Conservation (phyloP, 1,140 invertebrate species). For the Pteromalus puparum region DNA sequence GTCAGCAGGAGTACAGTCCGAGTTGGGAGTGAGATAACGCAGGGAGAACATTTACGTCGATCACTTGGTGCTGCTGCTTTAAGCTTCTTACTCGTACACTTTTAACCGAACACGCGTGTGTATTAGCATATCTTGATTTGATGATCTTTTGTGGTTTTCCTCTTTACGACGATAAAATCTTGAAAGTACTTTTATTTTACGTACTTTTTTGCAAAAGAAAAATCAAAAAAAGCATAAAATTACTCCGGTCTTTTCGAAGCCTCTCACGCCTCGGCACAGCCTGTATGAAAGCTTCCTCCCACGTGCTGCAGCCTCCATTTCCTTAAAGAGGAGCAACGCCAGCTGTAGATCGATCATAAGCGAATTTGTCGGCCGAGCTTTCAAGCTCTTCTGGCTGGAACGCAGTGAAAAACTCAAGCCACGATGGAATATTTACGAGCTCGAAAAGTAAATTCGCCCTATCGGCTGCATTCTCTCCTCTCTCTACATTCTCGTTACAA, state of each 20-base stretch:
- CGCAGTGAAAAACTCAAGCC: not conserved
- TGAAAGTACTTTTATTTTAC: too few relatives aligned
- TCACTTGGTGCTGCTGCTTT: not conserved
- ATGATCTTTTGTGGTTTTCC: too few relatives aligned
- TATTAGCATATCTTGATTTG: not conserved
- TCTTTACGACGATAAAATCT: too few relatives aligned
- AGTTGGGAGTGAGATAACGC: not conserved
- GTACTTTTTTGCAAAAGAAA: too few relatives aligned
- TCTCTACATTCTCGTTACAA: slow-evolving; percentile 15
- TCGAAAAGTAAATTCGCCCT: slow-evolving; percentile 46
- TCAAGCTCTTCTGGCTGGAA: not conserved
- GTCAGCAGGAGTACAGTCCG: not conserved
- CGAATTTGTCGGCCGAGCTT: slow-evolving; percentile 37
- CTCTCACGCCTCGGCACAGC: not conserved
- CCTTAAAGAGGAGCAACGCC: slow-evolving; percentile 12
- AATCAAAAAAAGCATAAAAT: not conserved
- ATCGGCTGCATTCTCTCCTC: slow-evolving; percentile 1
- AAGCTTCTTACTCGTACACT: not conserved
- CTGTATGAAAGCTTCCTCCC: not conserved
- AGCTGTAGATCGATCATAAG: slow-evolving; percentile 40
- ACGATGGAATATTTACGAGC: slow-evolving; percentile 50
- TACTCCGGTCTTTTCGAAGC: not conserved
- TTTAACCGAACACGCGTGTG: not conserved
- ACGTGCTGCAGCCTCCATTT: not conserved
- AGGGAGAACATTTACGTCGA: not conserved